Evolutionary conservation across 53 echinoderm and acorn worm species (phyloP).

Genomic region (Paracentrotus lividus): DNA sequence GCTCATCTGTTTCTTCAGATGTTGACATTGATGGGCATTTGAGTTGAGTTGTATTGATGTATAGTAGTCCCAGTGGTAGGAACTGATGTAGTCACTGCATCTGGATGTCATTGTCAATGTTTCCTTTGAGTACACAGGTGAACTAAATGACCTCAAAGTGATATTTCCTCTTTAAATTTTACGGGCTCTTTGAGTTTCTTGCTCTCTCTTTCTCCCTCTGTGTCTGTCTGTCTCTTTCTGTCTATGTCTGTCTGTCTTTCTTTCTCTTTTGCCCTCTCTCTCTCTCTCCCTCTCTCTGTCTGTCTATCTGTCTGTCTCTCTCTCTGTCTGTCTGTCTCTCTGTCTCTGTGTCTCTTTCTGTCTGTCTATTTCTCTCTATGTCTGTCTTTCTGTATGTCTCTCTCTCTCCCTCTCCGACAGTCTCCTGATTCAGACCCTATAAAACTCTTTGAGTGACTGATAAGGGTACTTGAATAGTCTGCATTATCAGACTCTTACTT

Average conservation of each 20-base stretch:
- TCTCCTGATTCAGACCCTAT: no score
- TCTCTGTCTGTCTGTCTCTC: constrained; percentile 2
- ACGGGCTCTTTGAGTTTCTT: neutral
- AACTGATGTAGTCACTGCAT: neutral
- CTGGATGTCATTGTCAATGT: neutral
- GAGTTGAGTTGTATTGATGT: constrained; percentile 37
- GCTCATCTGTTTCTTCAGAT: constrained; percentile 28
- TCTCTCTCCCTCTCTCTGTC: neutral
- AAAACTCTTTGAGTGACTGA: no score
- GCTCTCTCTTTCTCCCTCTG: neutral
- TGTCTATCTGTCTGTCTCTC: neutral
- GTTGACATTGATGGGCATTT: constrained; percentile 2
- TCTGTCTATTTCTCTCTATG: no score
- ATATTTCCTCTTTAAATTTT: neutral
- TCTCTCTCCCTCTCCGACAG: neutral
- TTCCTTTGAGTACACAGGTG: neutral
- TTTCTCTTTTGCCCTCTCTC: neutral
- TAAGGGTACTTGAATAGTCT: no score
- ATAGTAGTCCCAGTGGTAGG: neutral
- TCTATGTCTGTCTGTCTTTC: neutral
- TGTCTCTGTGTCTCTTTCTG: neutral
- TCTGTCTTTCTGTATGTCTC: neutral
- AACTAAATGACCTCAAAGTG: neutral
- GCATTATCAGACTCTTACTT: no score
- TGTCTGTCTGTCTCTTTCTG: neutral